Percentiles rank a stretch among this genome's conserved stretches.
Evolutionary conservation across 2,113 vertebrate genomes (phyloP).

Genomic region (Microtus oregoni): DNA sequence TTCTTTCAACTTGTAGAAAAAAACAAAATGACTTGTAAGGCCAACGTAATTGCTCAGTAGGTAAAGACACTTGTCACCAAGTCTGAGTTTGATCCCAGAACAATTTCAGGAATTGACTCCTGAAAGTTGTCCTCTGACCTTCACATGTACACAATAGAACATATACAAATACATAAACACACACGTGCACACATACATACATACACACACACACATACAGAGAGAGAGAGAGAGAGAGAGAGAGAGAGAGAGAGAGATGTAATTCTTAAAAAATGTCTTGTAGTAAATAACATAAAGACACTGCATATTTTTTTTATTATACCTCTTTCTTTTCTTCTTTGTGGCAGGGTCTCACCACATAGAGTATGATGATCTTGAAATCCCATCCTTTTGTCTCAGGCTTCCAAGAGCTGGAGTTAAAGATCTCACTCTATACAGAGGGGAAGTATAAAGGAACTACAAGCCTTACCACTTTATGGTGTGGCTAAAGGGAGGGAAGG

Average conservation of each 20-base stretch:
- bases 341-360: background rate
- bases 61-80: background rate
- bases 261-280: background rate
- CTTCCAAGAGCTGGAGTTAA: background rate
- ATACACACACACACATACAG: background rate
- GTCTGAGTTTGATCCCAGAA: background rate
- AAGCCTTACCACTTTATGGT: background rate
- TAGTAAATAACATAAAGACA: background rate
- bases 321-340: background rate
- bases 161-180: accelerated
- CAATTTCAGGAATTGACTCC: background rate
- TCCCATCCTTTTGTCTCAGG: background rate
- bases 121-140: background rate
- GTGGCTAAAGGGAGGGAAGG: background rate
- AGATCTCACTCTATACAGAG: background rate
- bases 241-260: too few relatives aligned
- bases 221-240: too few relatives aligned
- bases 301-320: background rate
- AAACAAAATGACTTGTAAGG: background rate
- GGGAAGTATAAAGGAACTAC: background rate
- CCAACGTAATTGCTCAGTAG: too few relatives aligned
- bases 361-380: background rate
- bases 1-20: background rate
- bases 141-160: background rate
- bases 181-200: background rate